A percentile compares a stretch with the other conserved stretches of the same genome.
Conservation (phyloP, 2,113 vertebrate species). For the Struthidea cinerea region DNA sequence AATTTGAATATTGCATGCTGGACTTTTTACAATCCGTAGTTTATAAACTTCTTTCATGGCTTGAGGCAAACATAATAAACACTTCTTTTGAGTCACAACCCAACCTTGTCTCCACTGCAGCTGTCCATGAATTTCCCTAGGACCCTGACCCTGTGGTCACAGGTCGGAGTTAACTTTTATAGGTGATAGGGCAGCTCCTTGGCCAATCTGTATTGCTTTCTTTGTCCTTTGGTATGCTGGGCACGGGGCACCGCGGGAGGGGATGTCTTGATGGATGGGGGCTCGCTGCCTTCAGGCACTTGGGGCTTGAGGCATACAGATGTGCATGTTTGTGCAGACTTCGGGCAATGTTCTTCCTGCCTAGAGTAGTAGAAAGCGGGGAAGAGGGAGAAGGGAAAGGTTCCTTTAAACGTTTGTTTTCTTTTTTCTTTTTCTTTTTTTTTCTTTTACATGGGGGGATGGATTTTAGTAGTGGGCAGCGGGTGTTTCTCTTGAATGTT, state of each 20-base stretch:
- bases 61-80: neutral
- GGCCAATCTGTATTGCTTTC: neutral
- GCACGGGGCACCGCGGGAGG: neutral
- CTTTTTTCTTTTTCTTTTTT: neutral
- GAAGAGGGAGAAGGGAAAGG: neutral
- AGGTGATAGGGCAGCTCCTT: neutral
- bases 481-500: neutral
- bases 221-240: neutral
- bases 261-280: fast-evolving
- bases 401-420: neutral
- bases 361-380: neutral
- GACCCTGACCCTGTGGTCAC: neutral
- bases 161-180: neutral
- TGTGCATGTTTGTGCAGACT: neutral
- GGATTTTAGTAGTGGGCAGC: neutral
- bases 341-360: neutral
- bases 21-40: neutral
- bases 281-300: neutral
- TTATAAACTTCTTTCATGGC: neutral
- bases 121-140: neutral
- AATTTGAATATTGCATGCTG: neutral
- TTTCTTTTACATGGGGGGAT: fast-evolving
- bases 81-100: neutral
- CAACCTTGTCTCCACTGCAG: neutral
- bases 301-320: neutral